Conservation (phyloP, 1,140 invertebrate species). For the Heliothis virescens region DNA sequence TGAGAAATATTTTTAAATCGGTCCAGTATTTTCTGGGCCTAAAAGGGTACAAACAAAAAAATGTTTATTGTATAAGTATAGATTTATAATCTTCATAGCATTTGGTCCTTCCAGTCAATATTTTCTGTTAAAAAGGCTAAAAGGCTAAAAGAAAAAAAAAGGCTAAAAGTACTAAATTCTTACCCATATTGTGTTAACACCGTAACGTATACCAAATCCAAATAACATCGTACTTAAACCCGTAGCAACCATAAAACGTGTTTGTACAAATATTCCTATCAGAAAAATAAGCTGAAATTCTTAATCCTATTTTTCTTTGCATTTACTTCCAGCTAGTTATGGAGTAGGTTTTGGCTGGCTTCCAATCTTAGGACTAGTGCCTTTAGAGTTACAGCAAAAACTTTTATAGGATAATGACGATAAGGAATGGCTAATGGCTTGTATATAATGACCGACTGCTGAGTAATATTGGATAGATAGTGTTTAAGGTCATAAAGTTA, state of each 20-base stretch:
- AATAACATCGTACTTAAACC: neutral
- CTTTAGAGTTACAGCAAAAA: too few species aligned
- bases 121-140: too few species aligned
- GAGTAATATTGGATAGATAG: conserved; percentile 1
- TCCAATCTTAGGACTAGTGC: neutral
- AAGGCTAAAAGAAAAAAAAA: too few species aligned
- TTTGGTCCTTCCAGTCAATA: too few species aligned
- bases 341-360: conserved; percentile 3
- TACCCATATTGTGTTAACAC: neutral
- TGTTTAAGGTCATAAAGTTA: neutral
- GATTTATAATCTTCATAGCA: too few species aligned
- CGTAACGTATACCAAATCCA: neutral
- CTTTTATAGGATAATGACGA: neutral
- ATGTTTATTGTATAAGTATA: too few species aligned
- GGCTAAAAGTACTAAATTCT: too few species aligned
- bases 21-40: too few species aligned
- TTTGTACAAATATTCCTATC: conserved; percentile 33
- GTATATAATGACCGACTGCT: conserved; percentile 10
- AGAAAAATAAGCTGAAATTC: conserved; percentile 27
- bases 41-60: too few species aligned
- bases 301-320: conserved; percentile 33
- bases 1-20: too few species aligned
- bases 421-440: conserved; percentile 24
- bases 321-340: conserved; percentile 16
- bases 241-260: conserved; percentile 4